Base-by-base conservation (phyloP, 2,113 vertebrate genomes). In the Clarias magur region DNA sequence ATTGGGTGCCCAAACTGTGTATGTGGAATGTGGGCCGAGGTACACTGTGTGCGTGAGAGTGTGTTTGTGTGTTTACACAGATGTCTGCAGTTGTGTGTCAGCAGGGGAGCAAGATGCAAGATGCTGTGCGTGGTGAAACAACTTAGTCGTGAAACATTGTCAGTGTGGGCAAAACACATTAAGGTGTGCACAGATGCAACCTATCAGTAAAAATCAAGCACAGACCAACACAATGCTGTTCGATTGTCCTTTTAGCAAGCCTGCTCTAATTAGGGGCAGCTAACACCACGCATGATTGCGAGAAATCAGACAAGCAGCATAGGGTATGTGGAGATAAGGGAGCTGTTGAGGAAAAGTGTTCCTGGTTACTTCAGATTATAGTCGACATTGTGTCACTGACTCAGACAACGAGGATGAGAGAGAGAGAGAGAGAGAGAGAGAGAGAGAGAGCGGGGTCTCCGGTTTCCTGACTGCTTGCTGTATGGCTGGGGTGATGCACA, bases 1-100 rank as follows among this genome's bases (percentile, higher is more conserved):
- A 92, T 90, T 87, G 85, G 70, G 82, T 85, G 67, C 80, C 72
- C 83, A 88, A 88, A 88, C 63, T 73, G 85, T 85, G 87, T 83
- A 87, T 85, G 90, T 85, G 83, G 90, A 89, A 84, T 84, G 78
- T 82, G 83, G 62, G 88, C 73, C 87, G 59, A 84, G 57, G 57
- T 85, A 83, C 65, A 83, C 53, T 82, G 82, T 56, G 56, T 78
- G 79, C 60, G 73, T 56, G 68, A 48, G 53, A 72, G 59, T 75
- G 75, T 57, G 53, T 73, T 54, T 79, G 63, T 67, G 53, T 23
- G 70, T 85, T 13, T 81, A 38, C 27, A 79, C 62, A 34, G 25
- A 70, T 27, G 78, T 57, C 19, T 84, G 75, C 81, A 75, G 68
- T 48, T 65, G 62, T 80, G 73, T 82, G 72, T 85, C 38, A 8